Conservation (phyloP, 2,888 invertebrate genomes). For the Caenorhabditis zanzibari region DNA sequence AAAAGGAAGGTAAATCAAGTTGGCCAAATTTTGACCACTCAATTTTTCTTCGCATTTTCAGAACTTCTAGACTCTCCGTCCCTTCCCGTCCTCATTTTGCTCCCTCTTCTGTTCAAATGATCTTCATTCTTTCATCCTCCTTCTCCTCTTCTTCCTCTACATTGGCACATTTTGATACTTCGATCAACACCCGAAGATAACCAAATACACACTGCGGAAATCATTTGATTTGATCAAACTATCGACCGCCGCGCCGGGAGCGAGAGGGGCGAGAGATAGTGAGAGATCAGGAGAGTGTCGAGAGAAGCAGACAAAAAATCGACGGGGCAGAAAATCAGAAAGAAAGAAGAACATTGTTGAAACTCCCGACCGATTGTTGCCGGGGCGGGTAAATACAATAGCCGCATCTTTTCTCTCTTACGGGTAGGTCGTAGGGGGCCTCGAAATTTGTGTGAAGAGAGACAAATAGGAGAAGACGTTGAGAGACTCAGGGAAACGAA, state of each 20-base stretch:
- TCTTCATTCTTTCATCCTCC: conserved; percentile 31
- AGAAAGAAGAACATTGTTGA: conserved; percentile 46
- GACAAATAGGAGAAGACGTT: conserved; percentile 42
- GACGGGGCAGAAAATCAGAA: neutral
- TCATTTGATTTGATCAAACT: conserved; percentile 54
- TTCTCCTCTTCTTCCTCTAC: neutral
- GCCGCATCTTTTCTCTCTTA: conserved; percentile 14
- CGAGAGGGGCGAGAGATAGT: conserved; percentile 11
- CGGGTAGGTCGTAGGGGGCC: conserved; percentile 16
- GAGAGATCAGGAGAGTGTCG: conserved; percentile 46
- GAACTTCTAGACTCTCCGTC: too few relatives aligned
- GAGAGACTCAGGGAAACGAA: conserved; percentile 17
- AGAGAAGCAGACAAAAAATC: conserved; percentile 23
- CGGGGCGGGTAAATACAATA: conserved; percentile 45
- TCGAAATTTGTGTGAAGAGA: conserved; percentile 13
- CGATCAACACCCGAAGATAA: conserved; percentile 37
- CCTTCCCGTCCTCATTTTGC: too few relatives aligned
- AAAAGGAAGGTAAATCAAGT: too few relatives aligned
- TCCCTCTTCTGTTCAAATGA: neutral
- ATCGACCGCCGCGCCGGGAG: conserved; percentile 7
- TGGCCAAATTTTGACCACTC: too few relatives aligned
- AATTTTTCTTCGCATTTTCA: too few relatives aligned
- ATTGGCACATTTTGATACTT: conserved; percentile 56
- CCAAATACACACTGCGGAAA: conserved; percentile 6
- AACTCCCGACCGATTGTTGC: conserved; percentile 49